Evolutionary conservation across 2,797 vertebrate species (phyloP), one percentile per base, ranked within the genome.

Genomic region (Anisognathus igniventris): DNA sequence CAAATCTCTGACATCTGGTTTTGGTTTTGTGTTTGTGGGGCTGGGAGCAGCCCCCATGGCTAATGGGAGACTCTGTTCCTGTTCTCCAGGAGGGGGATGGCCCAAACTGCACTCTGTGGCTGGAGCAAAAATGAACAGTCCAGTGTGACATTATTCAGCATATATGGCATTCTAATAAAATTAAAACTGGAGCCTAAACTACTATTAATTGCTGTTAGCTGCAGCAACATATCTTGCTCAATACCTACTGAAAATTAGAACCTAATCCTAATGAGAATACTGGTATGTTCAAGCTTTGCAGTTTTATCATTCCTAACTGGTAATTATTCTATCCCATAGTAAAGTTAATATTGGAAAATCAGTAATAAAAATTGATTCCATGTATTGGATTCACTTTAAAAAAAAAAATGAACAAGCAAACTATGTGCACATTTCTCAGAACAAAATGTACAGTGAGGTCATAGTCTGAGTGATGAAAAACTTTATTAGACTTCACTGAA

Each of bases 1-100:
- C 33, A 90, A 76, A 70, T 87, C 77, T 89, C 21, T 78, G 83
- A 78, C 90, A 92, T 85, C 68, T 96, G 81, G 51, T 75, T 92
- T 81, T 81, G 57, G 70, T 93, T 96, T 87, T 66, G 44, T 77
- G 75, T 75, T 90, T 93, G 70, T 3, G 39, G 71, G 50, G 27
- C 18, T 83, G 57, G 24, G 61, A 91, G 53, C 47, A 78, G 66
- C 40, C 54, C 30, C 47, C 31, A 17, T 1, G 0, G 76, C 39
- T 76, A 28, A 54, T 1, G 62, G 86, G 64, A 73, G 64, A 45
- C 9, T 81, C 10, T 51, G 23, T 39, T 88, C 45, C 40, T 8
- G 3, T 77, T 79, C 67, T 81, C 48, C 47, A 73, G 47, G 85
- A 76, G 24, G 14, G 37, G 35, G 15, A 58, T 64, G 47, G 64